Conservation (phyloP, 2,888 invertebrate species). For the Agrotis clavis region DNA sequence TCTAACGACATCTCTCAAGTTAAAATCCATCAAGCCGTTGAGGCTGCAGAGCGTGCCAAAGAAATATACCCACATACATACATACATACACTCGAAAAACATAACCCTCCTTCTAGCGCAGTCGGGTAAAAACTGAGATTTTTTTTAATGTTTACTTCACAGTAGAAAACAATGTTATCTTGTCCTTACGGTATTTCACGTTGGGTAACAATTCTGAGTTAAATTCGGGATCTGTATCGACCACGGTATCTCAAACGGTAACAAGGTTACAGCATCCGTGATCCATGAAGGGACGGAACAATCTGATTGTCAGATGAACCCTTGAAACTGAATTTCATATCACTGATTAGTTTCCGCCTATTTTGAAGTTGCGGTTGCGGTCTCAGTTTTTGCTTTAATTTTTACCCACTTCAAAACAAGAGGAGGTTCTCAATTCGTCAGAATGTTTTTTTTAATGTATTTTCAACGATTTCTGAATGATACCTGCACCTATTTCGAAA, state of each 20-base stretch:
- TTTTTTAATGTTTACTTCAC: background rate
- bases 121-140: too few relatives aligned
- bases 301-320: conserved; percentile 3
- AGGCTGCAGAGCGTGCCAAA: too few relatives aligned
- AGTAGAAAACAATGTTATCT: background rate
- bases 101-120: too few relatives aligned
- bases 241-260: background rate
- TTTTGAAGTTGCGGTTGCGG: background rate
- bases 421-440: too few relatives aligned
- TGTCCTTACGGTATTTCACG: background rate
- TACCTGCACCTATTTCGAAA: too few relatives aligned
- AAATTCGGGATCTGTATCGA: background rate
- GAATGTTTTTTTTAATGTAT: too few relatives aligned
- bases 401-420: background rate
- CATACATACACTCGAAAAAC: too few relatives aligned
- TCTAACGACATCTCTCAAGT: too few relatives aligned
- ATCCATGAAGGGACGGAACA: background rate
- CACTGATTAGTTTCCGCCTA: conserved; percentile 1
- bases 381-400: background rate
- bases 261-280: conserved; percentile 3
- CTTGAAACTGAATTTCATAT: background rate
- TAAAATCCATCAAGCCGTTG: too few relatives aligned
- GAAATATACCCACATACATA: too few relatives aligned
- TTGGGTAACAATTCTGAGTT: background rate
- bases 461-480: too few relatives aligned